These are phyloP conservation scores for Ceyx melanurus DNA, from an alignment of 2,113 vertebrate genomes.

Conservation along the genomic window DNA sequence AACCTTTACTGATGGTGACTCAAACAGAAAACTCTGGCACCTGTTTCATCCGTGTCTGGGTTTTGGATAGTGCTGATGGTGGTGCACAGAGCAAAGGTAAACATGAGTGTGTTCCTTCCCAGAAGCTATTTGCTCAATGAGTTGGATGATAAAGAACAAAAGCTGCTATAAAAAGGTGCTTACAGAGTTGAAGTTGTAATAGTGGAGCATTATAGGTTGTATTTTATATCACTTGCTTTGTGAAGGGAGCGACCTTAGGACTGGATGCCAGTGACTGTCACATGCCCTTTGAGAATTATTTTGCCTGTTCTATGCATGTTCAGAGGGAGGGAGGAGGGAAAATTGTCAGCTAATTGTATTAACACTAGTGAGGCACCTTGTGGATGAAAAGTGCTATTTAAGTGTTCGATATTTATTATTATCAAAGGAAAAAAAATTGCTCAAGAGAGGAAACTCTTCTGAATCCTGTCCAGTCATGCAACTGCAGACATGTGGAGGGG, in stretches of 20 bases:
- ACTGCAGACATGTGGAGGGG: background rate
- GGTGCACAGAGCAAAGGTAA: constrained; percentile 48
- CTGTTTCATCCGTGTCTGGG: constrained; percentile 20
- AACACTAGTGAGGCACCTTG: background rate
- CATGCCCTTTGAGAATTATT: background rate
- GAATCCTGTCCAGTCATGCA: background rate
- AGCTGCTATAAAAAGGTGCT: constrained; percentile 1
- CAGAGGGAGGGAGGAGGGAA: background rate
- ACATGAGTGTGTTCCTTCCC: constrained; percentile 8
- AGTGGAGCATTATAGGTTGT: background rate
- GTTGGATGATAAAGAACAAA: constrained; percentile 44
- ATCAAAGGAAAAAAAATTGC: background rate
- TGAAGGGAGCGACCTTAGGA: background rate
- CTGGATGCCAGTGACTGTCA: background rate
- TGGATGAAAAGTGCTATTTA: background rate
- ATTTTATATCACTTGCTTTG: background rate
- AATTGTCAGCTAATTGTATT: background rate
- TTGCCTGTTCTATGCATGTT: background rate
- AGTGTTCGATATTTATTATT: background rate
- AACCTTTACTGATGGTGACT: constrained; percentile 31
- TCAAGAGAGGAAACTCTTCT: background rate
- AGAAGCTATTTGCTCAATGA: constrained; percentile 10
- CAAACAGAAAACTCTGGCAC: background rate
- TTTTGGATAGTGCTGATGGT: background rate
- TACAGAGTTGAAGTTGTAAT: background rate